Conservation (phyloP, 2,113 vertebrate species). For the Gallinago paraguaiae region DNA sequence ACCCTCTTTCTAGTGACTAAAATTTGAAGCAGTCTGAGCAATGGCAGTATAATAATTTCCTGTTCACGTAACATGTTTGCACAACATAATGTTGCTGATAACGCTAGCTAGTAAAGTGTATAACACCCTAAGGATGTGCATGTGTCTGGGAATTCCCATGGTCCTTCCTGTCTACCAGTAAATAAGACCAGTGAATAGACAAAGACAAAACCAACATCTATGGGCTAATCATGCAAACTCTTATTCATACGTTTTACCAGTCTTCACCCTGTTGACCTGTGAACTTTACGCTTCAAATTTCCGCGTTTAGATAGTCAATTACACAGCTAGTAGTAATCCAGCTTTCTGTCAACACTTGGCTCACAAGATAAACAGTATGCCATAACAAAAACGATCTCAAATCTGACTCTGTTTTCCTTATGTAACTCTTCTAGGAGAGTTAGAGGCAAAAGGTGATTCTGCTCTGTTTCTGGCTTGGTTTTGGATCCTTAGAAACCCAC, state of each 20-base stretch:
- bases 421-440: not conserved
- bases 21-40: conserved; percentile 16
- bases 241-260: not conserved
- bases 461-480: not conserved
- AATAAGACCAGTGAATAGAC: not conserved
- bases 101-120: not conserved
- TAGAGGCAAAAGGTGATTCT: not conserved
- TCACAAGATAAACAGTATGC: not conserved
- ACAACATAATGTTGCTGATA: conserved; percentile 24
- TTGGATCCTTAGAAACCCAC: not conserved
- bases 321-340: not conserved
- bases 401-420: not conserved
- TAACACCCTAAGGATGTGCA: conserved; percentile 14
- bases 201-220: not conserved
- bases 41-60: conserved; percentile 35
- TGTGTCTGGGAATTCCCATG: conserved; percentile 45
- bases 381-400: not conserved
- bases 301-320: not conserved
- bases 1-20: conserved; percentile 44
- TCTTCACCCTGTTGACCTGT: not conserved
- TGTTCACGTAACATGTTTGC: conserved; percentile 54
- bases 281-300: not conserved
- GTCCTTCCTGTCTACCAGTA: conserved; percentile 30
- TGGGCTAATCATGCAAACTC: not conserved
- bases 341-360: not conserved